Conservation (phyloP, 2,888 invertebrate genomes). For the Taenaris catops region DNA sequence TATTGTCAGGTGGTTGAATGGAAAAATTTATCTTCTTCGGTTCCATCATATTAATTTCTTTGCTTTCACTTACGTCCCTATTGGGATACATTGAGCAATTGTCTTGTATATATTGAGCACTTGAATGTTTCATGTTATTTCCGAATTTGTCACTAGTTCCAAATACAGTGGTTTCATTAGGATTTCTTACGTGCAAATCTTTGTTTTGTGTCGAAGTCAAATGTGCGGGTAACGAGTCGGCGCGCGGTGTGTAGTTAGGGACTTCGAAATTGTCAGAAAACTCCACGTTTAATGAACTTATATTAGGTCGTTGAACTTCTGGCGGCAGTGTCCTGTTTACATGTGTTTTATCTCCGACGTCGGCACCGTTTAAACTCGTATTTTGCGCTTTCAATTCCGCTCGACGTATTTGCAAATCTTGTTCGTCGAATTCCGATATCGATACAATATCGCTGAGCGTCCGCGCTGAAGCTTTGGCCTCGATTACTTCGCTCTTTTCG, state of each 20-base stretch:
- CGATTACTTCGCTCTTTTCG: conserved; percentile 57
- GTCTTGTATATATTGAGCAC: conserved; percentile 54
- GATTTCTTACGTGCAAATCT: conserved; percentile 58
- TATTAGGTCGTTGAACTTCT: conserved; percentile 46
- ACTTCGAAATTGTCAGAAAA: conserved; percentile 49
- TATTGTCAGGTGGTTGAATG: conserved; percentile 54
- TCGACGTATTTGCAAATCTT: conserved; percentile 77
- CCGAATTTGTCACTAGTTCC: conserved; percentile 42
- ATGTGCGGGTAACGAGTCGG: conserved; percentile 61
- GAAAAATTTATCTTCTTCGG: conserved; percentile 73
- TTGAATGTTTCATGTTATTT: conserved; percentile 39
- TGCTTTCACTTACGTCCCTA: conserved; percentile 55
- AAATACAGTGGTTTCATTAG: conserved; percentile 66
- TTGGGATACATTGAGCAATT: conserved; percentile 75
- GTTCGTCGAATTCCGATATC: conserved; percentile 85
- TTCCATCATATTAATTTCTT: conserved; percentile 56
- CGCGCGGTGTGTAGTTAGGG: conserved; percentile 48
- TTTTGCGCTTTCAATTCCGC: conserved; percentile 61
- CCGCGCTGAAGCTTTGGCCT: conserved; percentile 82
- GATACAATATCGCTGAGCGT: conserved; percentile 87
- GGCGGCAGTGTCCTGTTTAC: conserved; percentile 56
- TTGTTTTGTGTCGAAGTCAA: conserved; percentile 62
- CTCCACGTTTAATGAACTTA: conserved; percentile 61
- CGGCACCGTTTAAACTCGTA: conserved; percentile 35
- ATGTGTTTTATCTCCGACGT: conserved; percentile 39